Conservation (phyloP, 2,888 invertebrate genomes). For the Trachelus troglodyta region DNA sequence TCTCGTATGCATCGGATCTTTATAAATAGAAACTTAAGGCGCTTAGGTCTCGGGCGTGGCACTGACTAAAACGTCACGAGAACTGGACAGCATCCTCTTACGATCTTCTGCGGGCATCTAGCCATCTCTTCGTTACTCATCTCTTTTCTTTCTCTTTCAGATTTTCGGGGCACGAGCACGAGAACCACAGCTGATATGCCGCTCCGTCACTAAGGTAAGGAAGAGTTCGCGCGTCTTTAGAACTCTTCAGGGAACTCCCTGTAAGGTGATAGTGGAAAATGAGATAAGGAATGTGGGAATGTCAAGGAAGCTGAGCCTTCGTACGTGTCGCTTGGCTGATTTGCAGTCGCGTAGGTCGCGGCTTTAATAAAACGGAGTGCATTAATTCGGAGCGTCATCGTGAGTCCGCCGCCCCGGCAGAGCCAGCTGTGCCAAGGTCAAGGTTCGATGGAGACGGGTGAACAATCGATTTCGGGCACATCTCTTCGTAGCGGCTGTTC, state of each 20-base stretch:
- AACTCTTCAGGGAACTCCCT: too few species aligned
- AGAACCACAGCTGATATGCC: conserved; percentile 50
- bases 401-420: conserved; percentile 14
- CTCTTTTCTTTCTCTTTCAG: conserved; percentile 40
- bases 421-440: conserved; percentile 60
- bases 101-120: too few species aligned
- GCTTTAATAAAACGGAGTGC: background rate
- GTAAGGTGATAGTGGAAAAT: too few species aligned
- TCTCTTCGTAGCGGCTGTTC: conserved; percentile 16
- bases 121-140: background rate
- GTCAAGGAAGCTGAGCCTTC: too few species aligned
- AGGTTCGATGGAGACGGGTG: conserved; percentile 43
- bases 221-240: too few species aligned
- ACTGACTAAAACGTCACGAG: background rate
- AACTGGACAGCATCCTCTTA: too few species aligned
- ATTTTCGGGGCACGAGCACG: conserved; percentile 51
- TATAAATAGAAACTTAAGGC: conserved; percentile 1
- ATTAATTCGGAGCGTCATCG: conserved; percentile 6
- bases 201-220: conserved; percentile 53
- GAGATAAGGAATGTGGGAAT: too few species aligned
- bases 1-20: background rate
- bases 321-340: background rate
- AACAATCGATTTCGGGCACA: background rate
- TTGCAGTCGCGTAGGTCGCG: conserved; percentile 1
- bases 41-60: background rate